Conservation (phyloP, 1,140 invertebrate species). For the Lasaia peninsularis region DNA sequence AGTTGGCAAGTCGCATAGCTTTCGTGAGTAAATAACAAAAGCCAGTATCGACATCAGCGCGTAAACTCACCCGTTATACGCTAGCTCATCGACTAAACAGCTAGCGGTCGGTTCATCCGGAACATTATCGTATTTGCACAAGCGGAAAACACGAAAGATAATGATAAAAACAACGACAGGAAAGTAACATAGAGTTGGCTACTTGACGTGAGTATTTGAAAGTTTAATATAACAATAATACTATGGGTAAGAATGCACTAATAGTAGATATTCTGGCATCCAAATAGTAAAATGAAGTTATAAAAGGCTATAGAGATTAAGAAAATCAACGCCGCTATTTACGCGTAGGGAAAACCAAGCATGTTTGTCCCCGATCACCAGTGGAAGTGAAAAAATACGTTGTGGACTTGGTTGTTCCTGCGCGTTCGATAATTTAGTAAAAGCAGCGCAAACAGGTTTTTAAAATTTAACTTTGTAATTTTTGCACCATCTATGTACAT, state of each 20-base stretch:
- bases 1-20: background rate
- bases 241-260: background rate
- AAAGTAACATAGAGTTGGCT: conserved; percentile 15
- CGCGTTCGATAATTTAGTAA: too few species aligned
- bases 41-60: conserved; percentile 32
- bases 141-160: conserved; percentile 80
- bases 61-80: conserved; percentile 87
- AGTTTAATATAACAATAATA: background rate
- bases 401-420: too few species aligned
- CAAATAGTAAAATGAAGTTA: background rate
- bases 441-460: too few species aligned
- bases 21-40: conserved; percentile 46
- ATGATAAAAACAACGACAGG: conserved; percentile 70
- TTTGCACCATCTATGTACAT: conserved; percentile 10
- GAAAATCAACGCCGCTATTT: background rate
- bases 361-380: too few species aligned
- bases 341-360: background rate
- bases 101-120: conserved; percentile 79
- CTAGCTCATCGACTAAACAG: conserved; percentile 91
- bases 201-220: background rate
- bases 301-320: background rate
- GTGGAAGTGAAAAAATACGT: too few species aligned
- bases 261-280: background rate
- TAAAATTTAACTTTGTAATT: conserved; percentile 12
- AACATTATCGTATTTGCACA: conserved; percentile 75